Percentiles rank a stretch among this genome's conserved stretches.
phyloP scores from a whole-genome alignment of 2,888 invertebrate species.

The Zele albiditarsus region DNA sequence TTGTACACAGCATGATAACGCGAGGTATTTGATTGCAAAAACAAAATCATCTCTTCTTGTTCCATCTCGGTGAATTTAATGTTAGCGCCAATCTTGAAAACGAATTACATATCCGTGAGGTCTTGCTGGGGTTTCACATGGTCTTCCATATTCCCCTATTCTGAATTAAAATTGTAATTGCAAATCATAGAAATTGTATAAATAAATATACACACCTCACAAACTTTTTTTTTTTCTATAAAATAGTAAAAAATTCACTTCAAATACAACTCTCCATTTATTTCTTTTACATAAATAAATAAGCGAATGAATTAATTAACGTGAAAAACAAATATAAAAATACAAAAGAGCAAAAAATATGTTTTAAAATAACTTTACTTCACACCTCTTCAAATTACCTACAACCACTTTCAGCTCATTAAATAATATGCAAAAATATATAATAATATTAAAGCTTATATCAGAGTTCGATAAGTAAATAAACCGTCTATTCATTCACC shows the following conservation, averaged over 20 bases:
- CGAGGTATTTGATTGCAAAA: slow-evolving; percentile 42
- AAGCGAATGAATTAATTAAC: neutral
- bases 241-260: neutral
- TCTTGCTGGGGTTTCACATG: neutral
- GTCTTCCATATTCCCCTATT: neutral
- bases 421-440: too few relatives aligned
- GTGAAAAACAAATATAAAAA: neutral
- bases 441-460: neutral
- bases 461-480: neutral
- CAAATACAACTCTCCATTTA: neutral
- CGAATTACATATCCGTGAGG: neutral
- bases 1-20: slow-evolving; percentile 71
- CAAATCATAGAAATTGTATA: neutral
- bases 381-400: neutral
- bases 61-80: slow-evolving; percentile 25
- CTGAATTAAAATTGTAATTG: neutral
- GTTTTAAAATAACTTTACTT: neutral
- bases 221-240: neutral
- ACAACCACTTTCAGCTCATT: too few relatives aligned
- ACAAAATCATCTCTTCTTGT: slow-evolving; percentile 38
- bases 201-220: neutral
- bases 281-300: neutral
- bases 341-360: neutral
- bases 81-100: slow-evolving; percentile 20
- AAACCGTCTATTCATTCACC: neutral